phyloP scores from a whole-genome alignment of 1,140 invertebrate genomes.

The Drosophila takahashii region DNA sequence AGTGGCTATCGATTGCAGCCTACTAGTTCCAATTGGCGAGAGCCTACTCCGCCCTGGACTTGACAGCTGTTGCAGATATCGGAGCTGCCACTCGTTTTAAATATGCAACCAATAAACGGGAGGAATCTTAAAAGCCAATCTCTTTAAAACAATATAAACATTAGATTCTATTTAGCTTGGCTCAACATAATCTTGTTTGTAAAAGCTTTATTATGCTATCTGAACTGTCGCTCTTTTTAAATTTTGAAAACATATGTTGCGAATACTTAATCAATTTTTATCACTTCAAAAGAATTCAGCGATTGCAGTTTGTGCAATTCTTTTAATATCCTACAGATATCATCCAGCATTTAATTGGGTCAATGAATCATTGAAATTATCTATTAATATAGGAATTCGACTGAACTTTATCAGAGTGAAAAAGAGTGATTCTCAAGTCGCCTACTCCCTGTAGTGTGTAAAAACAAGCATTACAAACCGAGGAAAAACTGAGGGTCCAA shows the following conservation, averaged over 20 bases:
- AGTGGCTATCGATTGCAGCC: too few species aligned
- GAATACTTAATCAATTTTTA: not conserved
- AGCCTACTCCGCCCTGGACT: not conserved
- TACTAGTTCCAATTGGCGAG: too few species aligned
- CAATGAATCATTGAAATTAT: conserved; percentile 24
- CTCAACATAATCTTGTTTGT: too few species aligned
- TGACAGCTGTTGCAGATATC: not conserved
- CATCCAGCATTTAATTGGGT: not conserved
- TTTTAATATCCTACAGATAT: not conserved
- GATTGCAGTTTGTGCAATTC: not conserved
- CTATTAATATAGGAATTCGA: not conserved
- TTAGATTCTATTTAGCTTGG: too few species aligned
- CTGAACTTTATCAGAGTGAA: not conserved
- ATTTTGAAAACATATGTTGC: too few species aligned
- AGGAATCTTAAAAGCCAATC: not conserved
- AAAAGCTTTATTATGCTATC: too few species aligned
- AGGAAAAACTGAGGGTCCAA: conserved; percentile 47
- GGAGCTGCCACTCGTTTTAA: conserved; percentile 1
- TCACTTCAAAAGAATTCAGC: not conserved
- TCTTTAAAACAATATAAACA: too few species aligned
- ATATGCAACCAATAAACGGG: not conserved
- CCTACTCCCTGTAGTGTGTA: conserved; percentile 3
- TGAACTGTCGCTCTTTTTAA: too few species aligned
- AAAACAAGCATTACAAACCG: conserved; percentile 30
- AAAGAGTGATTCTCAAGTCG: conserved; percentile 11